Evolutionary conservation across 2,888 invertebrate species (phyloP).

Genomic region (Criorhina ranunculi): DNA sequence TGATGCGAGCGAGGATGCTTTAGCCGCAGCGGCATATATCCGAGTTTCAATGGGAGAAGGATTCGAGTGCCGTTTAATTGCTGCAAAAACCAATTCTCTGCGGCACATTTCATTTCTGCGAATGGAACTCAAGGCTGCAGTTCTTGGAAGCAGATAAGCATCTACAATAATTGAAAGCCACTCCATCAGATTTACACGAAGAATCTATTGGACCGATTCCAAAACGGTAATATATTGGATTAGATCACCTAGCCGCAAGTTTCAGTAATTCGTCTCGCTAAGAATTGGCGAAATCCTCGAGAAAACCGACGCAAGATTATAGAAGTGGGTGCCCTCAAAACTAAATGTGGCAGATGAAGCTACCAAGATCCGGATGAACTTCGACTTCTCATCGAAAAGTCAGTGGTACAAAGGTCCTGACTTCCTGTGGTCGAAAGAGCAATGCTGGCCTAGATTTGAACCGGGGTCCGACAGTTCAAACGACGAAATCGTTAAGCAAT

Average conservation of each 20-base stretch:
- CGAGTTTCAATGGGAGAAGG: conserved; percentile 13
- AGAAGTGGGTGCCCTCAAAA: conserved; percentile 60
- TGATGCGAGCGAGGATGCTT: conserved; percentile 32
- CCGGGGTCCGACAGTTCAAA: not conserved
- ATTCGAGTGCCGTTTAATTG: conserved; percentile 31
- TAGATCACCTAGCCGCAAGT: conserved; percentile 8
- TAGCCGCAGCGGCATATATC: conserved; percentile 34
- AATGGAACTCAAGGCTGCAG: conserved; percentile 53
- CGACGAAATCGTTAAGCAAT: not conserved
- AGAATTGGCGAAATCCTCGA: conserved; percentile 64
- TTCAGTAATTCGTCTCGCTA: conserved; percentile 14
- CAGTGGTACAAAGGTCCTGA: not conserved
- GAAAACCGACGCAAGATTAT: conserved; percentile 77
- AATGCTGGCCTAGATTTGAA: not conserved
- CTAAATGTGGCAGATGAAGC: conserved; percentile 36
- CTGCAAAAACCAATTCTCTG: conserved; percentile 54
- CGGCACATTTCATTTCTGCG: conserved; percentile 47
- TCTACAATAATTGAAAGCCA: conserved; percentile 25
- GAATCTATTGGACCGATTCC: conserved; percentile 63
- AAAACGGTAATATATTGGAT: conserved; percentile 46
- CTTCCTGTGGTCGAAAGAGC: not conserved
- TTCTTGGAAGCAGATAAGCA: conserved; percentile 27
- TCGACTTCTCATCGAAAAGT: not conserved
- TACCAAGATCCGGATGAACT: not conserved
- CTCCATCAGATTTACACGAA: conserved; percentile 22